phyloP scores from a whole-genome alignment of 92 coral and sea anemone genomes.

The Phenganax stokvisi region DNA sequence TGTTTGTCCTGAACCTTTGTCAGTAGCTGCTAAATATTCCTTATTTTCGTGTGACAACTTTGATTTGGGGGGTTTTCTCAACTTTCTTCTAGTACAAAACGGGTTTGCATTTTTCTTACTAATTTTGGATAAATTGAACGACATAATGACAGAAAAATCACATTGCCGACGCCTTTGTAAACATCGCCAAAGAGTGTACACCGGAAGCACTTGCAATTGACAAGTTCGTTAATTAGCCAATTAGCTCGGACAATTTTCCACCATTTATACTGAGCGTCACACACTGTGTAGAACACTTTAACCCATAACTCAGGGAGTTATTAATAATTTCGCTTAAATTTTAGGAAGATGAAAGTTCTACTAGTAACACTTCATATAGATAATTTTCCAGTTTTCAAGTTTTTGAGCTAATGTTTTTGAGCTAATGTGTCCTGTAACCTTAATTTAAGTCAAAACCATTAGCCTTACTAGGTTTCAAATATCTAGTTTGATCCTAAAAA shows the following conservation, averaged over 20 bases:
- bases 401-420: background rate
- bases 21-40: background rate
- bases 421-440: slow-evolving; percentile 1
- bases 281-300: background rate
- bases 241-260: background rate
- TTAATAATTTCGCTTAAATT: background rate
- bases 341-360: background rate
- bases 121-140: background rate
- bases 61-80: background rate
- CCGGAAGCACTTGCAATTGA: background rate
- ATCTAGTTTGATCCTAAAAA: too few species aligned
- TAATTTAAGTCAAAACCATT: too few species aligned
- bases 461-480: too few species aligned
- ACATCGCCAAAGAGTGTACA: too few species aligned
- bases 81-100: background rate
- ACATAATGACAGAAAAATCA: background rate
- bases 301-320: background rate
- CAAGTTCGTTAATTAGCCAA: background rate
- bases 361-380: background rate
- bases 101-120: background rate
- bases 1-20: slow-evolving; percentile 11
- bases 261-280: background rate
- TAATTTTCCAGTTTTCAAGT: background rate
- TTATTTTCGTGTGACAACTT: slow-evolving; percentile 2
- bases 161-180: too few species aligned